Evolutionary conservation across 1,140 invertebrate genomes (phyloP), one percentile per base, ranked within the genome.

Genomic region (Macrocentrus cingulum): DNA sequence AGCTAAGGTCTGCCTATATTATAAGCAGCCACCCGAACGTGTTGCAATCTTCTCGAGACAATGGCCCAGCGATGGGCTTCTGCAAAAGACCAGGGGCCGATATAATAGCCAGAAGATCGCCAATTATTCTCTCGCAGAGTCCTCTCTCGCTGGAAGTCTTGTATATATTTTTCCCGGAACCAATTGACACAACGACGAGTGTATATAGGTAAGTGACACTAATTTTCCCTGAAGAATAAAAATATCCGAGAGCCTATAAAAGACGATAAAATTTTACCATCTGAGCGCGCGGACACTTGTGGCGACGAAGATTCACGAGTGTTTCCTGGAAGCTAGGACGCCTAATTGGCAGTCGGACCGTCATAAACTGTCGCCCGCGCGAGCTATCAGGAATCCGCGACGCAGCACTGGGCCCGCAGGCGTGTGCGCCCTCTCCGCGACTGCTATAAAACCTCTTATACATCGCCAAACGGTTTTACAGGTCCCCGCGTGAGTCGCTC

Each of bases 281-380:
- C 25, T 5, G 9, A 29, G 25, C 9, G 9, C 9, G 9, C 9
- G 9, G 25, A 29, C 25, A 29, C 25, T 29, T 9, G 25, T n/a
- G n/a, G n/a, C 6, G 45, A 16, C n/a, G 6, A 59, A 54, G 56
- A 61, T 64, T 59, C 52, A 59, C 52, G 49, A 59, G 59, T 64
- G 61, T 64, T 56, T 77, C 74, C 66, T 70, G 70, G 76, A 75
- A 77, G 70, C 66, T 74, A 64, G 67, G 66, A 69, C 72, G 70
- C n/a, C 68, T 79, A 78, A 79, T 79, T 79, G 76, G 75, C 73
- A 67, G 66, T 64, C 64, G 62, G 68, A 52, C 66, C 39, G 57
- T 69, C 77, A 79, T 78, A 79, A 79, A 80, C 75, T 80, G 77
- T 80, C 77, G 75, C 76, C 72, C 77, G 74, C 76, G 77, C n/a